Conservation (phyloP, 2,888 invertebrate genomes). For the Alitta virens region DNA sequence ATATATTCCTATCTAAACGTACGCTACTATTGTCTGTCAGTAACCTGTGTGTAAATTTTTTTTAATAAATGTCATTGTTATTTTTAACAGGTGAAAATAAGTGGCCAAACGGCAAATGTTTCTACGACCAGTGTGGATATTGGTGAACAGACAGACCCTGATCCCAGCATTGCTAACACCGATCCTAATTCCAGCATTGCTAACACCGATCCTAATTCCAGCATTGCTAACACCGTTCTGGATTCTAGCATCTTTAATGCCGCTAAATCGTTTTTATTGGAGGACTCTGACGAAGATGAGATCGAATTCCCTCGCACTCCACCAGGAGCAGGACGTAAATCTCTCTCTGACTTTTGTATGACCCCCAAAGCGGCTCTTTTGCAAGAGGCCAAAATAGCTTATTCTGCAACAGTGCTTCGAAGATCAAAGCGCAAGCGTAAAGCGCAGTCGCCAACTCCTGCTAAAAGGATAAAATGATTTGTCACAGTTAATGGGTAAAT, state of each 20-base stretch:
- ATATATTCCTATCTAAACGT: too few species aligned
- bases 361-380: too few species aligned
- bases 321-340: neutral
- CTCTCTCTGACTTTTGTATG: neutral
- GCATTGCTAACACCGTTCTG: too few species aligned
- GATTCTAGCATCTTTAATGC: neutral
- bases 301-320: neutral
- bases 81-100: neutral
- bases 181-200: too few species aligned
- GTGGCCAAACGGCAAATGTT: neutral
- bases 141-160: neutral
- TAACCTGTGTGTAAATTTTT: neutral
- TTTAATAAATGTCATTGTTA: neutral
- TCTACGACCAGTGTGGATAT: neutral
- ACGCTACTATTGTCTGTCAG: neutral
- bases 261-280: neutral
- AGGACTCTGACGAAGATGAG: neutral
- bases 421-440: too few species aligned
- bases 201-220: too few species aligned
- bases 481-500: too few species aligned
- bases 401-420: too few species aligned
- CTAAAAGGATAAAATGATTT: too few species aligned
- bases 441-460: too few species aligned
- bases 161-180: too few species aligned
- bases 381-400: too few species aligned